These are phyloP conservation scores for Cairina moschata DNA, from an alignment of 2,113 vertebrate species.

Conservation along the genomic window DNA sequence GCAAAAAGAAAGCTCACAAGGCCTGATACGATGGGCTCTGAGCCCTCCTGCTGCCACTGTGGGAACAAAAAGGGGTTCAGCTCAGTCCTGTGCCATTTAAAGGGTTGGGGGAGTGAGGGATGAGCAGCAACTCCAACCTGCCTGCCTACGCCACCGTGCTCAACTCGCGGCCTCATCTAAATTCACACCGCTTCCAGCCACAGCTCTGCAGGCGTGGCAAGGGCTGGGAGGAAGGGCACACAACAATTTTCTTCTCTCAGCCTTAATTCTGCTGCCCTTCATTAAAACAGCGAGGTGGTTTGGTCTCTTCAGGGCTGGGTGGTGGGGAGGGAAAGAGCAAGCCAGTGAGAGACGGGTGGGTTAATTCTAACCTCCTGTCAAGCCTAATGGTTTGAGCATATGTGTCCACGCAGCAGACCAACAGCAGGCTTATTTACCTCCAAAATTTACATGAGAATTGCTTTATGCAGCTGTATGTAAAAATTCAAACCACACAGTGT, in stretches of 20 bases:
- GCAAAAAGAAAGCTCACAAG: background rate
- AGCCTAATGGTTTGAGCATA: conserved; percentile 71
- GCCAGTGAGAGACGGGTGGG: conserved; percentile 23
- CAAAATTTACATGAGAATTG: conserved; percentile 80
- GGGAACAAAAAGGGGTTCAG: background rate
- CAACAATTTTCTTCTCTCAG: background rate
- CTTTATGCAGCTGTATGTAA: conserved; percentile 83
- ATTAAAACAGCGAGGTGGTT: conserved; percentile 18
- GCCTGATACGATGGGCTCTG: rapidly evolving
- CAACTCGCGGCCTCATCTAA: background rate
- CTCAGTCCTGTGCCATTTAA: background rate
- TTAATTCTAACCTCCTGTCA: conserved; percentile 71
- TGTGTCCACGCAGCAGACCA: conserved; percentile 72
- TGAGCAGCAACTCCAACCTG: background rate
- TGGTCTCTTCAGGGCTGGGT: background rate
- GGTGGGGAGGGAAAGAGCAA: background rate
- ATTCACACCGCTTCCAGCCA: background rate
- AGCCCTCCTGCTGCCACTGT: background rate
- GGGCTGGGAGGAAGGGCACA: background rate
- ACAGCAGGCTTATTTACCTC: conserved; percentile 75
- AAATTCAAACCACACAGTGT: conserved; percentile 74
- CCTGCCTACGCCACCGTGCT: background rate
- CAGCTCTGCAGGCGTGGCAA: background rate
- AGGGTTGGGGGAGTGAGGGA: background rate
- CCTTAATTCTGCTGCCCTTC: conserved; percentile 12